Conservation (phyloP, 2,888 invertebrate genomes). For the Eurois occulta region DNA sequence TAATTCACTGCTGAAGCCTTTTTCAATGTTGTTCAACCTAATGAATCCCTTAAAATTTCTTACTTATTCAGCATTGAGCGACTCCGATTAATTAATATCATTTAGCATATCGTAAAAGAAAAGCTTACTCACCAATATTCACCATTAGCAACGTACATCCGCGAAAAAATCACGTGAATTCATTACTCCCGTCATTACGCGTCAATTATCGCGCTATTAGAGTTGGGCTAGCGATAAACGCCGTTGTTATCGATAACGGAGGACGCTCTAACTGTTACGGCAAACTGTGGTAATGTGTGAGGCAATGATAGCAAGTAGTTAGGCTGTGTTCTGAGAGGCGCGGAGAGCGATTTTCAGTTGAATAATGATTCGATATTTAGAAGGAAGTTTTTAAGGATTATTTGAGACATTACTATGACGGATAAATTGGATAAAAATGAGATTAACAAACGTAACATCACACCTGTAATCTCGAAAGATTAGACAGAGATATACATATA, state of each 20-base stretch:
- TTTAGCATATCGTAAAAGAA: conserved; percentile 28
- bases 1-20: too few species aligned
- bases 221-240: conserved; percentile 77
- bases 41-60: not conserved
- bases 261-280: conserved; percentile 72
- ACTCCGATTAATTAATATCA: not conserved
- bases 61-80: not conserved
- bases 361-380: not conserved
- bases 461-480: not conserved
- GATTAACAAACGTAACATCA: not conserved
- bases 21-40: too few species aligned
- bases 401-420: not conserved
- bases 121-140: conserved; percentile 21
- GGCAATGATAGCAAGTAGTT: conserved; percentile 67
- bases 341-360: not conserved
- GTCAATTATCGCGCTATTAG: conserved; percentile 77
- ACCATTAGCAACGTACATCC: conserved; percentile 33
- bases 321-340: conserved; percentile 28
- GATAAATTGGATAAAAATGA: not conserved
- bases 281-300: conserved; percentile 71
- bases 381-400: not conserved
- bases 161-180: conserved; percentile 68
- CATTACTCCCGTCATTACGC: conserved; percentile 65
- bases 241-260: conserved; percentile 71
- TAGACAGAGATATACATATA: not conserved